Evolutionary conservation across 2,888 invertebrate species (phyloP).

Genomic region (Nebria brevicollis): DNA sequence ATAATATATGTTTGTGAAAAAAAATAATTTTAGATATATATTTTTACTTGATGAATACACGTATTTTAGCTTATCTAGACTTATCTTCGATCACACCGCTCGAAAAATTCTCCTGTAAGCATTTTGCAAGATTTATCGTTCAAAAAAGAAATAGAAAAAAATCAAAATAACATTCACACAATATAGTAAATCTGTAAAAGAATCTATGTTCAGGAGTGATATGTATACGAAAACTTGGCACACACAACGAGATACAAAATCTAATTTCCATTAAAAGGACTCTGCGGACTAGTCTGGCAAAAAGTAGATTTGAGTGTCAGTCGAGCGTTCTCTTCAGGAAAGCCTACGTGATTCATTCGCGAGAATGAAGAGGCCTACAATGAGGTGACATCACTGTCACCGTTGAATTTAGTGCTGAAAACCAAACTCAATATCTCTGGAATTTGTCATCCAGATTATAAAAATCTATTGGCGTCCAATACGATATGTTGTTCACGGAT

Average conservation of each 20-base stretch:
- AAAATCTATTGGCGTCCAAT: background rate
- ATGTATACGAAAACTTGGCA: background rate
- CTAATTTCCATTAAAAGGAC: slow-evolving; percentile 43
- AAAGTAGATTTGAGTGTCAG: slow-evolving; percentile 42
- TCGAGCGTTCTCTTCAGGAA: background rate
- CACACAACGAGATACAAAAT: slow-evolving; percentile 25
- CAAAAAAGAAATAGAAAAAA: background rate
- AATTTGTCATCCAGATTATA: background rate
- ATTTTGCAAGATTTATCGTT: slow-evolving; percentile 1
- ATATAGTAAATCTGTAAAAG: background rate
- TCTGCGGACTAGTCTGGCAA: slow-evolving; percentile 15
- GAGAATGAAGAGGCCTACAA: background rate
- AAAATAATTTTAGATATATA: background rate
- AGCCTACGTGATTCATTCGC: slow-evolving; percentile 12
- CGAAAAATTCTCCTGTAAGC: background rate
- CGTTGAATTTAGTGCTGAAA: background rate
- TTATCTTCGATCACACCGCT: background rate
- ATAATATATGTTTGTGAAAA: too few species aligned
- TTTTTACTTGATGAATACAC: background rate
- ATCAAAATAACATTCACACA: background rate
- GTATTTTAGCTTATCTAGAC: background rate
- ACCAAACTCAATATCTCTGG: background rate
- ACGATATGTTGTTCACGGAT: background rate
- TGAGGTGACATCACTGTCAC: background rate
- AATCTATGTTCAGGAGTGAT: background rate